These are phyloP conservation scores for Rhopalosiphum maidis DNA, from an alignment of 1,140 invertebrate genomes.

Conservation along the genomic window DNA sequence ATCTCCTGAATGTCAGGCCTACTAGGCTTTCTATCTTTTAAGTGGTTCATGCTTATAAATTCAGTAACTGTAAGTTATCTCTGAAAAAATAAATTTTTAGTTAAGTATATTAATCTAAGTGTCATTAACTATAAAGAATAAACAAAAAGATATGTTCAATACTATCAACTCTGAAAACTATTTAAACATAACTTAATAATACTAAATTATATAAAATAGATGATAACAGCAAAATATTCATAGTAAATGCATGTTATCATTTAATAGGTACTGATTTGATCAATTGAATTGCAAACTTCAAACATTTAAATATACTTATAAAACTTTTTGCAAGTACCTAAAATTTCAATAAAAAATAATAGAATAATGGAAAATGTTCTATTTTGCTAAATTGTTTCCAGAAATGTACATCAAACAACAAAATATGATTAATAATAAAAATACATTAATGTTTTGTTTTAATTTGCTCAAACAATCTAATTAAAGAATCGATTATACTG, in stretches of 20 bases:
- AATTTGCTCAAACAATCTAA: neutral
- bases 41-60: slow-evolving; percentile 8
- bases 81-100: slow-evolving; percentile 11
- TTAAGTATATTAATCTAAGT: neutral
- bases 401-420: neutral
- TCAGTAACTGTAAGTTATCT: neutral
- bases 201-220: neutral
- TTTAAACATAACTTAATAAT: neutral
- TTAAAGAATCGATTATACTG: neutral
- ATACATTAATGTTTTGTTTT: neutral
- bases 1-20: slow-evolving; percentile 53
- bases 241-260: neutral
- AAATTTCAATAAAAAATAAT: neutral
- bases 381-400: neutral
- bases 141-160: neutral
- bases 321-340: neutral
- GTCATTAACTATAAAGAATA: neutral
- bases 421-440: neutral
- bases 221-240: neutral
- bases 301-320: neutral
- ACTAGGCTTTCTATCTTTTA: slow-evolving; percentile 41
- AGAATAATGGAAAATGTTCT: neutral
- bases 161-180: neutral
- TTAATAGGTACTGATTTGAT: neutral
- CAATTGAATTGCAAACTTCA: neutral